Evolutionary conservation across 2,797 vertebrate genomes (phyloP).

Genomic region (Lagodon rhomboides): DNA sequence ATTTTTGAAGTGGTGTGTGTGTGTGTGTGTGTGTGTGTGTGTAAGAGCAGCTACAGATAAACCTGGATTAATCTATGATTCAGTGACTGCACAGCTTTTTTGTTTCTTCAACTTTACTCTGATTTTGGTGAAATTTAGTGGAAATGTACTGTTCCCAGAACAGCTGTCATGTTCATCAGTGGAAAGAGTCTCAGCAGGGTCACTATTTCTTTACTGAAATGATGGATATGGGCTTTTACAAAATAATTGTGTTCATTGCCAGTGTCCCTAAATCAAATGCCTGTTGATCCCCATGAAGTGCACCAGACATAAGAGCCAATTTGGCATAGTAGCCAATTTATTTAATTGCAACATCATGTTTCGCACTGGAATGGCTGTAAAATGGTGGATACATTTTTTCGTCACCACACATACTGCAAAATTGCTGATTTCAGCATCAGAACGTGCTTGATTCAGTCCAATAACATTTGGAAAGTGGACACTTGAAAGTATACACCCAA

Average conservation of each 20-base stretch:
- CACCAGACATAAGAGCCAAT: too few species aligned
- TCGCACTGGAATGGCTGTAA: too few species aligned
- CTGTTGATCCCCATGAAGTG: background rate
- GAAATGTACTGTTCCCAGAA: slow-evolving; percentile 9
- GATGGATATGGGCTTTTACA: background rate
- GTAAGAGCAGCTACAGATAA: background rate
- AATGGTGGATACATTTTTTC: too few species aligned
- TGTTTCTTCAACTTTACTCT: slow-evolving; percentile 4
- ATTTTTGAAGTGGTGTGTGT: slow-evolving; percentile 22
- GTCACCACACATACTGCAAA: too few species aligned
- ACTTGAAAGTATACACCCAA: too few species aligned
- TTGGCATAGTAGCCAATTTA: too few species aligned
- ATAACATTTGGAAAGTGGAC: too few species aligned
- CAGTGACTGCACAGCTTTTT: background rate
- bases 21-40: background rate
- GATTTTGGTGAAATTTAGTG: background rate
- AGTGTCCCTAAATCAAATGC: background rate
- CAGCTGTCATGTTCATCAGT: background rate
- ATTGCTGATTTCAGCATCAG: too few species aligned
- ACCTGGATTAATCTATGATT: background rate
- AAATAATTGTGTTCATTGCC: background rate
- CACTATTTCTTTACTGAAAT: background rate
- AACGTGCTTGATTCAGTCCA: too few species aligned
- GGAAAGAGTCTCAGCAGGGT: background rate
- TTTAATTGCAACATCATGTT: too few species aligned